A percentile compares a stretch with the other conserved stretches of the same genome.
These are phyloP conservation scores for Drosophila anomalata DNA, from an alignment of 2,888 invertebrate species.

Conservation along the genomic window DNA sequence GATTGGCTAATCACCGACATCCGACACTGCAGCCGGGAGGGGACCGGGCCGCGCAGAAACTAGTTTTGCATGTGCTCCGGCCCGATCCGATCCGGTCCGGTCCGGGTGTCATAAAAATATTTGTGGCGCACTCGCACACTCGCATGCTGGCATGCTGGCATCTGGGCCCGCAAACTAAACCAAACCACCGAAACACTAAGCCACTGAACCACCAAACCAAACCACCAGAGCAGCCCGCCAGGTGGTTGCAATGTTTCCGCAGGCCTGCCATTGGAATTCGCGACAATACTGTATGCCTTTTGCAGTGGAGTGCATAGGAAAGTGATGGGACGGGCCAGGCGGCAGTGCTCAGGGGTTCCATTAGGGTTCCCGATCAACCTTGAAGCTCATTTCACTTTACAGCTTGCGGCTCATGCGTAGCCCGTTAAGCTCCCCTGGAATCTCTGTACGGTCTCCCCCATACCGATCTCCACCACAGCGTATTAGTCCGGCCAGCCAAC, in stretches of 20 bases:
- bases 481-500: constrained; percentile 42
- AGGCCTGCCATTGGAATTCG: constrained; percentile 3
- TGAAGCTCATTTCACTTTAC: constrained; percentile 28
- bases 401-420: constrained; percentile 16
- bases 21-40: constrained; percentile 32
- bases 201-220: constrained; percentile 16
- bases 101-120: constrained; percentile 67
- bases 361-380: constrained; percentile 18
- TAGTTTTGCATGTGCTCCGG: constrained; percentile 40
- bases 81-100: constrained; percentile 30
- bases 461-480: constrained; percentile 1
- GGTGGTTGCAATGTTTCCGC: constrained; percentile 26
- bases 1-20: constrained; percentile 71
- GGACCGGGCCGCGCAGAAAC: constrained; percentile 17
- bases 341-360: background rate
- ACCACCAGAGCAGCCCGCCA: constrained; percentile 6
- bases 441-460: background rate
- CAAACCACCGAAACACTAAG: constrained; percentile 9
- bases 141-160: background rate
- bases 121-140: constrained; percentile 40
- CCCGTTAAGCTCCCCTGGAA: background rate
- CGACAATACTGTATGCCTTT: background rate
- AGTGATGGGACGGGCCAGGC: background rate
- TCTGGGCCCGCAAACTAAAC: constrained; percentile 36
- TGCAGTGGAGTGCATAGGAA: background rate